Percentiles rank a stretch among this genome's conserved stretches.
Evolutionary conservation across 2,888 invertebrate species (phyloP).

Genomic region (Zele albiditarsus): DNA sequence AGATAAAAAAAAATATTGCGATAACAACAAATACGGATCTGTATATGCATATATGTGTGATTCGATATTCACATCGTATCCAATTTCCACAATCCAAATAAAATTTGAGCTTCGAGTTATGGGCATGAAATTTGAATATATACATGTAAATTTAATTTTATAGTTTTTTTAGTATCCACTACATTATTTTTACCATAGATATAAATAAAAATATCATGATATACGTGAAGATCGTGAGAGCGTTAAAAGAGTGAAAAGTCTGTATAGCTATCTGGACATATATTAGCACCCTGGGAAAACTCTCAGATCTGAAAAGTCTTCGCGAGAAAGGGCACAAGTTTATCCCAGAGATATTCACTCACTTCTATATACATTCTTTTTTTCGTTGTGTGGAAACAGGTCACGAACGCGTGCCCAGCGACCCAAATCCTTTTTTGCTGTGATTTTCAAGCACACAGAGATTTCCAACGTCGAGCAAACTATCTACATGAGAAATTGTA

Average conservation of each 20-base stretch:
- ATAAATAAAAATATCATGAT: neutral
- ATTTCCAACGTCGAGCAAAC: neutral
- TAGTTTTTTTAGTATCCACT: neutral
- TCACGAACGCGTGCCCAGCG: constrained; percentile 13
- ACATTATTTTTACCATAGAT: neutral
- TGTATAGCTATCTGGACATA: neutral
- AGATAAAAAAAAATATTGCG: constrained; percentile 13
- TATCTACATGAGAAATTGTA: neutral
- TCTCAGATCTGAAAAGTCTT: constrained; percentile 22
- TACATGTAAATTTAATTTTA: neutral
- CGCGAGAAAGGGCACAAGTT: constrained; percentile 3
- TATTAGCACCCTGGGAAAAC: constrained; percentile 12
- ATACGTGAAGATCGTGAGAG: neutral
- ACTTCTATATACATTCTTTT: neutral
- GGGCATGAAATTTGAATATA: neutral
- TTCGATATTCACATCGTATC: constrained; percentile 13
- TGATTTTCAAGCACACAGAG: constrained; percentile 13
- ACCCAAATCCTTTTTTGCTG: constrained; percentile 17
- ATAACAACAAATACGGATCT: constrained; percentile 6
- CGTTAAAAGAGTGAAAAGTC: neutral
- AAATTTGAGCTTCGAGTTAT: neutral
- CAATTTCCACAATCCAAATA: neutral
- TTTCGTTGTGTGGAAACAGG: neutral
- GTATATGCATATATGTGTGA: neutral
- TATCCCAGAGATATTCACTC: constrained; percentile 9